These are phyloP conservation scores for Anas bernieri DNA, from an alignment of 2,797 vertebrate genomes.

Conservation along the genomic window DNA sequence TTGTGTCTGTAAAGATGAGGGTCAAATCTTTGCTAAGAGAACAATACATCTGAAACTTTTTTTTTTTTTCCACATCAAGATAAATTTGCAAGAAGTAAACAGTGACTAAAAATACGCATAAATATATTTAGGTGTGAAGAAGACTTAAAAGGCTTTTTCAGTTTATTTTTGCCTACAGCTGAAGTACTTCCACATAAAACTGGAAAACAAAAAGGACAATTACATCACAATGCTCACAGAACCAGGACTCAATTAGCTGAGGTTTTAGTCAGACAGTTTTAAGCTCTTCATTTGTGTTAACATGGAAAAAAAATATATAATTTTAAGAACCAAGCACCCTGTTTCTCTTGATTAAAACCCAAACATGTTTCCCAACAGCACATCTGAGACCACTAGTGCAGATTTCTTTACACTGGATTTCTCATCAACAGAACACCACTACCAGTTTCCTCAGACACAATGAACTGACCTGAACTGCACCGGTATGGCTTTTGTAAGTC, in stretches of 20 bases:
- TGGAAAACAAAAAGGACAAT: not conserved
- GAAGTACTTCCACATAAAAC: slow-evolving; percentile 5
- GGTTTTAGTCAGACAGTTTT: slow-evolving; percentile 1
- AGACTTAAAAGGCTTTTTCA: slow-evolving; percentile 1
- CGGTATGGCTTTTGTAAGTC: not conserved
- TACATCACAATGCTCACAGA: not conserved
- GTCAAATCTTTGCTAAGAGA: slow-evolving; percentile 3
- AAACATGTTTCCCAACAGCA: not conserved
- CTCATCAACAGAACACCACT: not conserved
- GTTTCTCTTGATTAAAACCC: slow-evolving; percentile 28
- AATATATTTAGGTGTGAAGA: slow-evolving; percentile 1
- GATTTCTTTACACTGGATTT: not conserved
- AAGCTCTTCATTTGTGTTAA: not conserved
- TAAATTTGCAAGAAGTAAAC: slow-evolving; percentile 26
- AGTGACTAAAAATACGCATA: slow-evolving; percentile 33
- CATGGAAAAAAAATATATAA: not conserved
- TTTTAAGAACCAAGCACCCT: not conserved
- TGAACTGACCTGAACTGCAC: not conserved
- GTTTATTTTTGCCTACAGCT: slow-evolving; percentile 14
- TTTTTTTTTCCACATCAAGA: not conserved
- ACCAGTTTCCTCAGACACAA: not conserved
- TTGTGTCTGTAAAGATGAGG: not conserved
- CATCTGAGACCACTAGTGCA: not conserved
- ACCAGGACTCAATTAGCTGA: not conserved
- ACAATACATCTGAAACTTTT: not conserved